Evolutionary conservation across 2,797 vertebrate species (phyloP).

Genomic region (Hyperoplus immaculatus): DNA sequence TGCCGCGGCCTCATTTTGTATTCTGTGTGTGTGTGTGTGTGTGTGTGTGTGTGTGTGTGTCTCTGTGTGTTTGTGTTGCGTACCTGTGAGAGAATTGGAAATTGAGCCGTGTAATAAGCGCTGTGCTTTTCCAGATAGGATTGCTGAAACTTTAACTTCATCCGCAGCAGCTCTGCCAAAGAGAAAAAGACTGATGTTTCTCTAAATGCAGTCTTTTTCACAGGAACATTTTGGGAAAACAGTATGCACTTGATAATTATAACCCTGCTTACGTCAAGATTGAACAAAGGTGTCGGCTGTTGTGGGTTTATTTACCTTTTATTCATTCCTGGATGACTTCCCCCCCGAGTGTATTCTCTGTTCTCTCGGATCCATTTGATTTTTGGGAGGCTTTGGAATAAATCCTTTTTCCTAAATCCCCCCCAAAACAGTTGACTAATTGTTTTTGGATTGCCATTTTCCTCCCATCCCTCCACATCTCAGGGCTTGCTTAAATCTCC

Average conservation of each 20-base stretch:
- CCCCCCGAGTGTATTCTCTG: neutral
- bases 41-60: conserved; percentile 42
- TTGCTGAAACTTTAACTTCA: conserved; percentile 77
- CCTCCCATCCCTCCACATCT: conserved; percentile 64
- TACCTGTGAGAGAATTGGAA: conserved; percentile 83
- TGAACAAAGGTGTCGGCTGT: conserved; percentile 52
- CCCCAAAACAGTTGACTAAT: conserved; percentile 55
- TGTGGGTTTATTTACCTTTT: conserved; percentile 18
- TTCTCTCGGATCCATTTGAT: conserved; percentile 38
- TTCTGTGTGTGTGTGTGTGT: conserved; percentile 48
- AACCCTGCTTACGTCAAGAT: conserved; percentile 41
- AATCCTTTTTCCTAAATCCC: conserved; percentile 44
- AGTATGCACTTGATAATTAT: conserved; percentile 62
- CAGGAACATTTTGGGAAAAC: conserved; percentile 52
- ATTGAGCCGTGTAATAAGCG: conserved; percentile 81
- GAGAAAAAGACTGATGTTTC: conserved; percentile 59
- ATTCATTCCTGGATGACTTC: conserved; percentile 5
- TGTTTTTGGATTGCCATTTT: conserved; percentile 67
- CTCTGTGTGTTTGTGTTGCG: conserved; percentile 24
- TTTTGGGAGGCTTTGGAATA: conserved; percentile 54
- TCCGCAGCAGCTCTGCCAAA: conserved; percentile 78
- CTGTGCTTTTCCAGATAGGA: conserved; percentile 77
- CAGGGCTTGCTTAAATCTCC: conserved; percentile 74
- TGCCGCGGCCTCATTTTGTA: conserved; percentile 76
- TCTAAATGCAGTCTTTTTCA: conserved; percentile 44